A percentile compares a stretch with the other conserved stretches of the same genome.
Conservation (phyloP, 92 coral and sea anemone species). For the Epizoanthus ramosus region DNA sequence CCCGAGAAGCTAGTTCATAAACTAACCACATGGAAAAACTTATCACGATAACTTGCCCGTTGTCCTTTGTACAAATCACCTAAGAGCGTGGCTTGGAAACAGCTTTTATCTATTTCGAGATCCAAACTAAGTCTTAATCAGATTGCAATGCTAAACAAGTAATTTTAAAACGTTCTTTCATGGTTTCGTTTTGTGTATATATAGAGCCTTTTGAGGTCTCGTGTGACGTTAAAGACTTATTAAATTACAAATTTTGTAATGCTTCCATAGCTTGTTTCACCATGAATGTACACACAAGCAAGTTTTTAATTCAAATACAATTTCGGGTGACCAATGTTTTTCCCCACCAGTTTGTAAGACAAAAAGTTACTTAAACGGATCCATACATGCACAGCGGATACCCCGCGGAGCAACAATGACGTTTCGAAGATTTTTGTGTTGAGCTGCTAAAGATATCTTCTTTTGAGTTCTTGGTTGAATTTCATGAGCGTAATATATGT, state of each 20-base stretch:
- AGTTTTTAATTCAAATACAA: neutral
- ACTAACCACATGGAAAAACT: too few species aligned
- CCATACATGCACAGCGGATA: neutral
- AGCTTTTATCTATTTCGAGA: conserved; percentile 27
- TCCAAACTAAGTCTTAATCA: neutral
- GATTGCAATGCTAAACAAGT: neutral
- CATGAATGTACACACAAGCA: conserved; percentile 26
- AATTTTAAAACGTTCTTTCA: neutral
- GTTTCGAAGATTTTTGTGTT: too few species aligned
- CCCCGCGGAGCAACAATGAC: neutral
- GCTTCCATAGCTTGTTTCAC: neutral
- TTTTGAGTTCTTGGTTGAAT: too few species aligned
- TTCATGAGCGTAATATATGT: too few species aligned
- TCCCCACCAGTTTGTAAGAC: conserved; percentile 5
- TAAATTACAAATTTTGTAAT: neutral
- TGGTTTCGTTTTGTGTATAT: conserved; percentile 1
- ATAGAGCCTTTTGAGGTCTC: conserved; percentile 10
- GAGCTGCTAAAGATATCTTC: too few species aligned
- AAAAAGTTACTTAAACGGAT: conserved; percentile 6
- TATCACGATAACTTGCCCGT: too few species aligned
- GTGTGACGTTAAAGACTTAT: conserved; percentile 9
- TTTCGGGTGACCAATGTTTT: conserved; percentile 11
- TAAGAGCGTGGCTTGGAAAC: too few species aligned
- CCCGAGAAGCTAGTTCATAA: neutral
- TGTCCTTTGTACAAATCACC: too few species aligned